Percentiles rank a stretch among this genome's conserved stretches.
Conservation (phyloP, 2,888 invertebrate species). For the Erebia ligea region DNA sequence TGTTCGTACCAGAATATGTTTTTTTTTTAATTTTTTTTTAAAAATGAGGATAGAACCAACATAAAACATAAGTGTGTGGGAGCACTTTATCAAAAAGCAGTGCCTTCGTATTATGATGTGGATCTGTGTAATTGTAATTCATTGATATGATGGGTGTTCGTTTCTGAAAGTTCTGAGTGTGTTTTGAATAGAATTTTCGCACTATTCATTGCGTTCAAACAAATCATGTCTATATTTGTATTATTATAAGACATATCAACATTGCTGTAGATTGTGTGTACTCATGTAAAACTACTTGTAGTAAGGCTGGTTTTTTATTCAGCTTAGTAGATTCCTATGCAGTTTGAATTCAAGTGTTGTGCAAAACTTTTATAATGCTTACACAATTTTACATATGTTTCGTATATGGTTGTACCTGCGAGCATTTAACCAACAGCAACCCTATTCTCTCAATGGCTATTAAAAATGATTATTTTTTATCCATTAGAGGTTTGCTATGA, state of each 20-base stretch:
- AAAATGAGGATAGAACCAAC: neutral
- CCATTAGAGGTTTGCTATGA: too few species aligned
- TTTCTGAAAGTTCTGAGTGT: conserved; percentile 24
- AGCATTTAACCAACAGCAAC: too few species aligned
- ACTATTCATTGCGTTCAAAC: conserved; percentile 20
- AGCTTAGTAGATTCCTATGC: too few species aligned
- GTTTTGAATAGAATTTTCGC: conserved; percentile 25
- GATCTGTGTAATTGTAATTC: conserved; percentile 51
- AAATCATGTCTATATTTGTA: conserved; percentile 42
- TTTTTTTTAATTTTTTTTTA: neutral
- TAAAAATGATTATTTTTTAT: too few species aligned
- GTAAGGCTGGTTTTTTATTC: too few species aligned
- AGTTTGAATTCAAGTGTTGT: too few species aligned
- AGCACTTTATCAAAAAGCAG: conserved; percentile 61
- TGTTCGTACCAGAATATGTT: neutral
- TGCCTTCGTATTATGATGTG: conserved; percentile 69
- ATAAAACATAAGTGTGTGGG: neutral
- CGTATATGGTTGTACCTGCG: too few species aligned
- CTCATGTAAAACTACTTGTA: neutral
- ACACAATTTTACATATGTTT: too few species aligned
- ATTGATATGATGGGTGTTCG: conserved; percentile 43
- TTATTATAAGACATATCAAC: conserved; percentile 50
- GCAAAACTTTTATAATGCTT: too few species aligned
- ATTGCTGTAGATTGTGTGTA: conserved; percentile 26
- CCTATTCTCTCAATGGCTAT: too few species aligned